A percentile compares a stretch with the other conserved stretches of the same genome.
Conservation (phyloP, 2,888 invertebrate species). For the Dyspetes luteomarginatus region DNA sequence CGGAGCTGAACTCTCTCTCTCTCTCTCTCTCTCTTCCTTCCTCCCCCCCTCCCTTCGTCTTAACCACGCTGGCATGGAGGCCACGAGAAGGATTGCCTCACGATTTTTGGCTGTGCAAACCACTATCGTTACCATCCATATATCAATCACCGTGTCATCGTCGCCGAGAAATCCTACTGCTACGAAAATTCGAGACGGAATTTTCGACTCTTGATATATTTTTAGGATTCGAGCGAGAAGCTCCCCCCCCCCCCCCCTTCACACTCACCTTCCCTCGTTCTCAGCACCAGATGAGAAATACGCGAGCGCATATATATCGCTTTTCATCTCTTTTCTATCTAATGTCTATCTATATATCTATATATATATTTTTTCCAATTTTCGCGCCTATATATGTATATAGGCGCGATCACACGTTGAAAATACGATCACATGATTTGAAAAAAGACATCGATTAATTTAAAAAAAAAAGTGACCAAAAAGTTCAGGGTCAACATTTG, state of each 20-base stretch:
- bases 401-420: too few relatives aligned
- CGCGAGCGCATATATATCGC: neutral
- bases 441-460: too few relatives aligned
- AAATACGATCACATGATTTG: too few relatives aligned
- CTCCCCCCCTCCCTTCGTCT: slow-evolving; percentile 14
- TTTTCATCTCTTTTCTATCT: too few relatives aligned
- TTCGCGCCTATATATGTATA: too few relatives aligned
- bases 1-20: too few relatives aligned
- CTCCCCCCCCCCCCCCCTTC: neutral
- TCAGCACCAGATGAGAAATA: neutral
- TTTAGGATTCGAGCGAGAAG: slow-evolving; percentile 28
- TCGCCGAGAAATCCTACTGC: slow-evolving; percentile 5
- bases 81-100: slow-evolving; percentile 60
- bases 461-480: too few relatives aligned
- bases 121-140: slow-evolving; percentile 10
- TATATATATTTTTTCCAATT: neutral
- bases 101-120: slow-evolving; percentile 63
- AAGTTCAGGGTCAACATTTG: too few relatives aligned
- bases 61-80: slow-evolving; percentile 57
- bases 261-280: neutral
- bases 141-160: slow-evolving; percentile 42
- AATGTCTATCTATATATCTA: neutral
- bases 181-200: slow-evolving; percentile 35
- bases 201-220: slow-evolving; percentile 53
- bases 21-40: slow-evolving; percentile 10